These are phyloP conservation scores for Aplocera efformata DNA, from an alignment of 2,888 invertebrate genomes.

Conservation along the genomic window DNA sequence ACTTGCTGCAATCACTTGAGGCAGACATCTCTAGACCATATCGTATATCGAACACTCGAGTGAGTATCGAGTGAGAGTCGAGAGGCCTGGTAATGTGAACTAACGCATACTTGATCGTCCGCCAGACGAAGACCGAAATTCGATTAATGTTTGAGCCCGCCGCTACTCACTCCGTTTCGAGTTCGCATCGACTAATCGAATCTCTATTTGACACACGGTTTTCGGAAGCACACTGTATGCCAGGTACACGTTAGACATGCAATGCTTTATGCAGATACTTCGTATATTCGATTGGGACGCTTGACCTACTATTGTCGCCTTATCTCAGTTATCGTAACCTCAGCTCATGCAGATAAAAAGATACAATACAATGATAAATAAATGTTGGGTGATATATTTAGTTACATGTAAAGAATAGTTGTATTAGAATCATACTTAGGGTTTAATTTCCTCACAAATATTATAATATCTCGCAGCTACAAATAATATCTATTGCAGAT, in stretches of 20 bases:
- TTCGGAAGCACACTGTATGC: slow-evolving; percentile 24
- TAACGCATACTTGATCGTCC: slow-evolving; percentile 66
- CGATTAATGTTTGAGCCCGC: slow-evolving; percentile 69
- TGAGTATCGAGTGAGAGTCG: slow-evolving; percentile 60
- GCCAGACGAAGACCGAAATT: slow-evolving; percentile 63
- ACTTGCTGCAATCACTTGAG: slow-evolving; percentile 61
- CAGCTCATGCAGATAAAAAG: no score
- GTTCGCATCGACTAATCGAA: slow-evolving; percentile 60
- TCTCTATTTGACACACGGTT: slow-evolving; percentile 44
- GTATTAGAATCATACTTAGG: no score
- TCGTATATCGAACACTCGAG: slow-evolving; percentile 62
- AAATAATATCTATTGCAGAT: background rate
- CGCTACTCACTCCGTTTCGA: slow-evolving; percentile 55
- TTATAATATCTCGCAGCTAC: no score
- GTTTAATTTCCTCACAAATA: no score
- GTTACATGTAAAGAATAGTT: no score
- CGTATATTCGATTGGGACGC: background rate
- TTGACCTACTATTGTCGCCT: slow-evolving; percentile 26
- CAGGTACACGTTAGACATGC: slow-evolving; percentile 3
- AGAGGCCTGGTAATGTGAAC: slow-evolving; percentile 65
- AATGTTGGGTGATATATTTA: no score
- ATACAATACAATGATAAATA: no score
- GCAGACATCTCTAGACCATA: slow-evolving; percentile 63
- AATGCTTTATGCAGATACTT: background rate
- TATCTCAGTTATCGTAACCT: slow-evolving; percentile 9